Base-by-base conservation (phyloP, 2,797 vertebrate genomes). In the Lagorchestes hirsutus region DNA sequence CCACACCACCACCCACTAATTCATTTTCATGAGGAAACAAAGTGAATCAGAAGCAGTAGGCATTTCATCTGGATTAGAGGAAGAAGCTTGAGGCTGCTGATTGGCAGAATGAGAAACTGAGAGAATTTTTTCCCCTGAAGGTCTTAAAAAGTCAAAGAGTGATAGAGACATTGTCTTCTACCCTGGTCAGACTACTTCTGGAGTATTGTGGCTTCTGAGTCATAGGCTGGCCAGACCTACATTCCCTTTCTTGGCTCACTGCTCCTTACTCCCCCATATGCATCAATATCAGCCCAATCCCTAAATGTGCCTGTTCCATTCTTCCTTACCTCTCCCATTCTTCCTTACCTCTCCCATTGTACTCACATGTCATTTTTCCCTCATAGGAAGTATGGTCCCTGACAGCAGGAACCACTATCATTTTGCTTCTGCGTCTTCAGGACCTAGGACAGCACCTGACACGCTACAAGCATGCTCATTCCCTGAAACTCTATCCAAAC, bases 21-120 rank as follows among this genome's bases (percentile, higher is more conserved):
- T 96, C 95, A 95, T 95, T 96, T 93, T 92, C 91, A 90, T 82
- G 0, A 0, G 55, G 91, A 62, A 94, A 96, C 95, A 95, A 87
- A 96, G 92, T 93, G 95, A 90, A 91, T 93, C 27, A 67, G 58
- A 56, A 62, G 96, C 95, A 90, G 74, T 9, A 5, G 95, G 96
- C 91, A 93, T 96, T 67, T 59, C 28, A 28, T 4, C 57, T 95
- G 0, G 0, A 90, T 94, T 95, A 58, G 91, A 55, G 58, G 93
- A 91, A 91, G 93, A 96, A 58, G 56, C 94, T 96, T 93, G 92
- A 92, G 94, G 24, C 22, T 87, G 74, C 40, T 87, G 74, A 87
- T 87, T 9, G 46, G 74, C 74, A 27, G 40, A 87, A 87, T 50
- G 3, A 87, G 67, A 18, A 82, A 82, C 67, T 46, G n/a, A 82